phyloP scores from a whole-genome alignment of 2,113 vertebrate species.

The Ptychochromis oligacanthus region DNA sequence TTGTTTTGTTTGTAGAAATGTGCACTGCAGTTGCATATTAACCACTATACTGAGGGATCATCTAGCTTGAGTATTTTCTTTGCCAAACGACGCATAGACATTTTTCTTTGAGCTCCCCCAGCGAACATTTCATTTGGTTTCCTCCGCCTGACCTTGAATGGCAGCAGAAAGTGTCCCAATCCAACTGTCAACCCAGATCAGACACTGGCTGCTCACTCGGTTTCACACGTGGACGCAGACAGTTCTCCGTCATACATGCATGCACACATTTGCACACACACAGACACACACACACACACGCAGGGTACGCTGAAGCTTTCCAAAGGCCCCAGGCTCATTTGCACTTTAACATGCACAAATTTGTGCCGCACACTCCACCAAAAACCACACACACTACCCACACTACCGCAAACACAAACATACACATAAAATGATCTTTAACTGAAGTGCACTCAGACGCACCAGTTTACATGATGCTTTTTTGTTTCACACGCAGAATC shows the following conservation, averaged over 20 bases:
- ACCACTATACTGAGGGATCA: no score
- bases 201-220: constrained; percentile 57
- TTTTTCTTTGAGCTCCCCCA: constrained; percentile 18
- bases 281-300: background rate
- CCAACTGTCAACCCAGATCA: constrained; percentile 68
- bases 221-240: constrained; percentile 60
- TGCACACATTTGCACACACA: background rate
- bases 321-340: constrained; percentile 40
- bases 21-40: no score
- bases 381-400: background rate
- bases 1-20: background rate
- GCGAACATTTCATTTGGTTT: constrained; percentile 37
- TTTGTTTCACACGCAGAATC: constrained; percentile 8
- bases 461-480: background rate
- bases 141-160: constrained; percentile 65
- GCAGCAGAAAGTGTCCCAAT: constrained; percentile 59
- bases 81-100: background rate
- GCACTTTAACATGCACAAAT: constrained; percentile 18
- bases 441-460: background rate
- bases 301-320: constrained; percentile 14
- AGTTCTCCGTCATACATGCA: constrained; percentile 36
- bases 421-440: background rate
- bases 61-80: background rate
- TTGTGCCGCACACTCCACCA: background rate
- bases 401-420: background rate